Evolutionary conservation across 2,113 vertebrate species (phyloP), one percentile per base, ranked within the genome.

Genomic region (Chloropsis cyanopogon): DNA sequence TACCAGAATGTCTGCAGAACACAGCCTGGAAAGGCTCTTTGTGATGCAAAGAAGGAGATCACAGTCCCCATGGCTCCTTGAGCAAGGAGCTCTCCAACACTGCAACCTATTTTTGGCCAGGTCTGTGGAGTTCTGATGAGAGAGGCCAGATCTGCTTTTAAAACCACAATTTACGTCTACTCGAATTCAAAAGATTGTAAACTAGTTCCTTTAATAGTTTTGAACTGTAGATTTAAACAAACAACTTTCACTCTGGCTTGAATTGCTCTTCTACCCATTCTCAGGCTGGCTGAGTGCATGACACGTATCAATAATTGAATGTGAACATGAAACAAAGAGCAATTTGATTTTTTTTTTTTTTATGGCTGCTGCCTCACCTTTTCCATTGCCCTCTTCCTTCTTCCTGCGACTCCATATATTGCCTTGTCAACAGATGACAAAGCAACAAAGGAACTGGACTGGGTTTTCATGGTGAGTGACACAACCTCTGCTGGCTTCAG

Each of bases 401-500:
- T 96, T 64, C 88, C 95, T 26, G 97, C 93, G 11, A 99, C 95
- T 33, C 95, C 95, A 63, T 98, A 99, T 31, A 99, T 21, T 44
- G 98, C 98, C 1, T 96, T 91, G 97, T 99, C 99, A 14, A 99
- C 44, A 6, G 98, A 97, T 4, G 98, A 97, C 57, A 99, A 84
- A 4, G 99, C 99, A 61, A 99, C 98, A 54, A 98, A 97, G 3
- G 99, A 98, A 9, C 41, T 92, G 25, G 93, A 91, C 44, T 97
- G 97, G 17, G 98, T 97, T 47, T 8, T 93, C 79, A 99, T 81
- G 52, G 96, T 88, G 76, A 99, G 95, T 0, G 77, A 77, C 0
- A 99, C 73, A 5, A 33, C 56, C 31, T 98, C 95, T 76, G 97
- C 98, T 23, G 99, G 99, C 63, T 96, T 98, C 93, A 98, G 97